Evolutionary conservation across 1,140 invertebrate species (phyloP), one percentile per base, ranked within the genome.

Genomic region (Plectus sambesii): DNA sequence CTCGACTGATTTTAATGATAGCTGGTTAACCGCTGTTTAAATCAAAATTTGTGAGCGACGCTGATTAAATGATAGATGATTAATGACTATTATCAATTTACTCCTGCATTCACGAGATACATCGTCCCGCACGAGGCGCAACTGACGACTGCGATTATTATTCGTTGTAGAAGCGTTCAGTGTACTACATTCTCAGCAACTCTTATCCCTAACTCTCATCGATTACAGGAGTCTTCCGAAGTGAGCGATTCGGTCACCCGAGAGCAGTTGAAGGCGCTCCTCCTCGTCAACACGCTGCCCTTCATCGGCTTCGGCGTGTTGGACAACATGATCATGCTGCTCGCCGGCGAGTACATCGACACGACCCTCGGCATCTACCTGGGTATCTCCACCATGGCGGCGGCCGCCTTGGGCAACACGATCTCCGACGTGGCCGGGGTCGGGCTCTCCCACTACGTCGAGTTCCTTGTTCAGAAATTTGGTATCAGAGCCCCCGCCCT

Each of bases 281-380:
- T 69, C 36, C 41, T 87, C 37, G 80, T 84, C 49, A 90, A 92
- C 73, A 82, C 84, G 8, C 80, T 92, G 57, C 89, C 88, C 9
- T 94, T 94, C 70, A 79, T 96, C 68, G 88, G 86, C 8, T 96
- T 96, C 75, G 90, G 90, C 46, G 92, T 96, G 73, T 77, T 96
- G 42, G 89, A 94, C 70, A 94, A 94, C 72, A 85, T 88, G 64
- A 83, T 93, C 53, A 94, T 96, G 89, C 87, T 96, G 49, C 73
- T 90, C 60, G 87, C 88, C 66, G 90, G 92, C 36, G 90, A 96
- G 72, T 88, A 88, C 62, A 96, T 97, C 60, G 92, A 97, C 72
- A 69, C 78, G 40, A 80, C 46, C 36, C 44, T 68, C 19, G 58
- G 58, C 5, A 47, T 55, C 12, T 37, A 60, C 38, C 47, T 66